A percentile compares a stretch with the other conserved stretches of the same genome.
Conservation (phyloP, 1,140 invertebrate genomes). For the Asobara japonica region DNA sequence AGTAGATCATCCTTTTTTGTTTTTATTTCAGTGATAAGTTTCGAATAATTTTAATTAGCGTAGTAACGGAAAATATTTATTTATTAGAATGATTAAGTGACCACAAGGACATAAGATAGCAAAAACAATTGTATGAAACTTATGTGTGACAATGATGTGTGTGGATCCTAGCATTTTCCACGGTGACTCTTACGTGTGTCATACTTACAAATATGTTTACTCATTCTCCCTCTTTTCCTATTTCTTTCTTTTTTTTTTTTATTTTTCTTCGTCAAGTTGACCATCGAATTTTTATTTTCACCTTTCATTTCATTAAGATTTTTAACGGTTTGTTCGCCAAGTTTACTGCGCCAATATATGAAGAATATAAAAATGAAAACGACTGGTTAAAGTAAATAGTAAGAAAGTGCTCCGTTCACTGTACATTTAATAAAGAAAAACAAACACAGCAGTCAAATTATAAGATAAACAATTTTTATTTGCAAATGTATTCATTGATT, state of each 20-base stretch:
- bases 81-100: constrained; percentile 1
- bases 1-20: neutral
- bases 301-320: neutral
- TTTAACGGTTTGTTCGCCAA: neutral
- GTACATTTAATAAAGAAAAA: neutral
- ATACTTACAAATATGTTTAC: neutral
- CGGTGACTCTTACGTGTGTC: constrained; percentile 1
- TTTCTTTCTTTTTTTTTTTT: neutral
- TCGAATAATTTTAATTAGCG: neutral
- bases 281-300: neutral
- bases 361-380: neutral
- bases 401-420: constrained; percentile 5
- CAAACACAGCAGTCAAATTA: neutral
- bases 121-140: neutral
- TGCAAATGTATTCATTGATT: neutral
- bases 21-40: neutral
- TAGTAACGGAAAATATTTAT: constrained; percentile 1
- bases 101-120: neutral
- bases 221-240: neutral
- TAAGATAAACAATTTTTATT: neutral
- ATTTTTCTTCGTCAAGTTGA: neutral
- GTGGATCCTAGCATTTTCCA: constrained; percentile 5
- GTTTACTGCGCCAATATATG: neutral
- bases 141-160: constrained; percentile 2
- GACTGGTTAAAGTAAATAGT: constrained; percentile 1